Evolutionary conservation across 2,888 invertebrate species (phyloP), one percentile per base, ranked within the genome.

Genomic region (Timandra comae): DNA sequence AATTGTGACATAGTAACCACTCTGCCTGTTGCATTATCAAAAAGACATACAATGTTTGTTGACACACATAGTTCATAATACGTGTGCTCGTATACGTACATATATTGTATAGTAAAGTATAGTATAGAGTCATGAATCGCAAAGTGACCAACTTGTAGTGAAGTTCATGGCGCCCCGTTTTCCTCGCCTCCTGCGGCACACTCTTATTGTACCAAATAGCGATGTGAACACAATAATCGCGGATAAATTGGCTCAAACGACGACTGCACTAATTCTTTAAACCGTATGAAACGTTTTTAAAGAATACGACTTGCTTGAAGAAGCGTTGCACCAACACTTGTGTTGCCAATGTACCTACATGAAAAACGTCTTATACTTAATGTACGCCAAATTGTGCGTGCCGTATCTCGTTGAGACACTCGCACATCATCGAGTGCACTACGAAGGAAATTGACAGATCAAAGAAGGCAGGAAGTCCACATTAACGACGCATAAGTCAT

Each of bases 401-500:
- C 48, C 63, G 56, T 52, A 34, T 48, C 68, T 75, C 52, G 52
- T 72, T 74, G 55, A 63, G 63, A 59, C 59, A 59, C 58, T 56
- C 57, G 50, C 52, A 56, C 60, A 56, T 54, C 57, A 57, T 56
- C 54, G 56, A 73, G 59, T 77, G 75, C 77, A 79, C 55, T 68
- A 63, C 60, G 58, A 63, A 75, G 69, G 66, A 76, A 79, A 81
- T 81, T 79, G 76, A 71, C 65, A 65, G 67, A 77, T 68, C 71
- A 79, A 75, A 76, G 75, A 70, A 63, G 63, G 43, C 77, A 73
- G 82, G 82, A 82, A 73, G 80, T 75, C 59, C 64, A 66, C 70
- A 81, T 81, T 80, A 81, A 61, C 67, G 61, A 57, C 55, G 63
- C 58, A 59, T 63, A 57, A 65, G 62, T 55, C 63, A 56, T 63